Conservation (phyloP, 2,113 vertebrate genomes). For the Rafetus swinhoei region DNA sequence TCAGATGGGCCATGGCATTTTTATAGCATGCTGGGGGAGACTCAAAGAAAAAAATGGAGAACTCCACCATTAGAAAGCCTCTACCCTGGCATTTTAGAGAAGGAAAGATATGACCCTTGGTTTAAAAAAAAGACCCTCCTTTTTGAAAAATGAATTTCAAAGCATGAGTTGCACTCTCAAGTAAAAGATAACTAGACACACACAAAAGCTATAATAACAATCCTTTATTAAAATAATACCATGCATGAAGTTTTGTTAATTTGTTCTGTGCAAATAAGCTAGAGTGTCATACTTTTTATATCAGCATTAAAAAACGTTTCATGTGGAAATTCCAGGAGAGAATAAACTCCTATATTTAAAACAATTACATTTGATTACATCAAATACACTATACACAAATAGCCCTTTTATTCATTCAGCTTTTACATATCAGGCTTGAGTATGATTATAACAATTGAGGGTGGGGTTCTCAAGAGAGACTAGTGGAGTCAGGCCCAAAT, state of each 20-base stretch:
- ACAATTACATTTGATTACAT: not conserved
- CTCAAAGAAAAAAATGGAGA: too few species aligned
- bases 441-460: not conserved
- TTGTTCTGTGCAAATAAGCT: not conserved
- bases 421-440: not conserved
- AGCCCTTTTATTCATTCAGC: not conserved
- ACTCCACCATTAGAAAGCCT: not conserved
- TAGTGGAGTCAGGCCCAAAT: not conserved
- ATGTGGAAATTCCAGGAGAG: not conserved
- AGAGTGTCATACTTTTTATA: not conserved
- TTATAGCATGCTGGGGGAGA: too few species aligned
- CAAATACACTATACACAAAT: not conserved
- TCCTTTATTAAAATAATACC: slow-evolving; percentile 58
- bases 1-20: too few species aligned
- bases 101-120: not conserved
- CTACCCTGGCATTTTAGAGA: not conserved
- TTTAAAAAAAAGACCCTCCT: not conserved
- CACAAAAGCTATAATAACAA: not conserved
- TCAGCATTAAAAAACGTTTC: not conserved
- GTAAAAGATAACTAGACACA: too few species aligned
- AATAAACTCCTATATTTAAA: not conserved
- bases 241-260: not conserved
- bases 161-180: not conserved
- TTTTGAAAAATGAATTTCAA: not conserved
- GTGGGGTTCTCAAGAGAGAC: not conserved